Evolutionary conservation across 92 coral and sea anemone genomes (phyloP).

Genomic region (Bergia puertoricense): DNA sequence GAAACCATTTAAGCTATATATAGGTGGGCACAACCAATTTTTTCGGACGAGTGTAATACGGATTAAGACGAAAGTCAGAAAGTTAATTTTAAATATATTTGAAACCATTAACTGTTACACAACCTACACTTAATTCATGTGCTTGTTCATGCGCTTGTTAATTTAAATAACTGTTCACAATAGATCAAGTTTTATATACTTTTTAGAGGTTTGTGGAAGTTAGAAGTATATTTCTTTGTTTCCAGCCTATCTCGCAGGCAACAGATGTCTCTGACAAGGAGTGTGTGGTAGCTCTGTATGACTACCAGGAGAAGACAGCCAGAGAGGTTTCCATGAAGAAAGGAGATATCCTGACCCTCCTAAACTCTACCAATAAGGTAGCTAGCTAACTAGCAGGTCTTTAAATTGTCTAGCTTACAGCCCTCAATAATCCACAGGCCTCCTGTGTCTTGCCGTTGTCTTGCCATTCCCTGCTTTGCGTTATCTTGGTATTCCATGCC

Average conservation of each 20-base stretch:
- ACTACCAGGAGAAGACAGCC: conserved; percentile 98
- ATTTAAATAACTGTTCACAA: neutral
- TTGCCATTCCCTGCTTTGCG: neutral
- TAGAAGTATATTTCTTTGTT: neutral
- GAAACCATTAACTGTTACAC: neutral
- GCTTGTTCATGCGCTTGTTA: too few species aligned
- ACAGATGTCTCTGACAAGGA: conserved; percentile 93
- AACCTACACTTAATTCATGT: too few species aligned
- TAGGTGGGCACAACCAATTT: too few species aligned
- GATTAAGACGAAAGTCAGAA: too few species aligned
- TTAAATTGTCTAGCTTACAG: neutral
- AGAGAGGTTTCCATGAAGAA: conserved; percentile 98
- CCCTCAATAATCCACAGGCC: neutral
- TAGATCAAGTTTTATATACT: neutral
- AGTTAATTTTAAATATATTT: too few species aligned
- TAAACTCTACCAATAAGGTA: conserved; percentile 95
- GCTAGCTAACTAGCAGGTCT: neutral
- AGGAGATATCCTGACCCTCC: conserved; percentile 90
- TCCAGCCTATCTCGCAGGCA: conserved; percentile 78
- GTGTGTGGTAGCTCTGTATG: conserved; percentile 96
- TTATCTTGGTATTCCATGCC: neutral
- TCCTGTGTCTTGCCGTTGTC: neutral
- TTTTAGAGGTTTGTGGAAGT: neutral
- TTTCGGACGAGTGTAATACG: too few species aligned
- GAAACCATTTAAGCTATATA: too few species aligned